Conservation (phyloP, 2,113 vertebrate species). For the Plecturocebus donacophilus region DNA sequence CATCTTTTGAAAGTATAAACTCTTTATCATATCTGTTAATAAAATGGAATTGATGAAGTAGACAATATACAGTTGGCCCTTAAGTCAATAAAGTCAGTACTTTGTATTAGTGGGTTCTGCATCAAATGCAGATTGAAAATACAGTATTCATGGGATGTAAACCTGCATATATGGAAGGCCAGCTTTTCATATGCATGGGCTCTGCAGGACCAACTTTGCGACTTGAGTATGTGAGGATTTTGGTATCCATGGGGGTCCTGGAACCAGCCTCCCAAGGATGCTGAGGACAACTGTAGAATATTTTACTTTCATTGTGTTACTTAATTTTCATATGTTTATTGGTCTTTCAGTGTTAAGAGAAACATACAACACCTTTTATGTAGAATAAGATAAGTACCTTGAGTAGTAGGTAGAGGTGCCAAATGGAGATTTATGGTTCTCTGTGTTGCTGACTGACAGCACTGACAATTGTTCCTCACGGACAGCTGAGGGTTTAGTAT, state of each 20-base stretch:
- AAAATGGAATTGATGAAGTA: neutral
- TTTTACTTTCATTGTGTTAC: neutral
- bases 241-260: neutral
- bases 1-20: neutral
- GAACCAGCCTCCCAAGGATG: neutral
- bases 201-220: neutral
- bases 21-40: slow-evolving; percentile 1
- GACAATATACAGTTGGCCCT: neutral
- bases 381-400: neutral
- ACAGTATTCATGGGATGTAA: neutral
- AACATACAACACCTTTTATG: neutral
- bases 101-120: neutral
- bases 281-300: neutral
- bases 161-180: neutral
- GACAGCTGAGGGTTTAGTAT: neutral
- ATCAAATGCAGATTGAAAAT: neutral
- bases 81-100: neutral
- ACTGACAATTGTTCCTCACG: neutral
- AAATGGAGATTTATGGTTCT: neutral
- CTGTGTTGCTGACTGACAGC: neutral
- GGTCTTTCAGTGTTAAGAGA: neutral
- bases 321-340: neutral
- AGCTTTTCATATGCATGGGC: neutral
- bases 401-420: neutral
- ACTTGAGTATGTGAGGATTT: neutral